phyloP scores from a whole-genome alignment of 1,140 invertebrate genomes.

The Melitaea cinxia region DNA sequence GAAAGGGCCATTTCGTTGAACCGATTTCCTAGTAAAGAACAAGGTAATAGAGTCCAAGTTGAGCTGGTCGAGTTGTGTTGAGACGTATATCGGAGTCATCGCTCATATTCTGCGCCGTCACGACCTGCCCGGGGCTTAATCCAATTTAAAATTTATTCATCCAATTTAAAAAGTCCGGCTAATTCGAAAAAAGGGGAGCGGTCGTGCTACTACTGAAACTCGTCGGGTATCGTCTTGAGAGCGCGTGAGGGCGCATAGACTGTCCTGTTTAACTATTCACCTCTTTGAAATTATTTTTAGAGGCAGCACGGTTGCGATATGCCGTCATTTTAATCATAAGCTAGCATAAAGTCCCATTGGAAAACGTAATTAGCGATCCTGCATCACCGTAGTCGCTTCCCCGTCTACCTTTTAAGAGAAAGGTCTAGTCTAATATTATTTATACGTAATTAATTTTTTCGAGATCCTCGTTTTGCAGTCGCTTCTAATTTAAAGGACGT shows the following conservation, averaged over 20 bases:
- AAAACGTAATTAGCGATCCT: constrained; percentile 47
- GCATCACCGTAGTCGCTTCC: constrained; percentile 33
- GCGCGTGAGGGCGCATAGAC: constrained; percentile 69
- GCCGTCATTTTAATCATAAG: constrained; percentile 49
- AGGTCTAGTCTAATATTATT: constrained; percentile 3
- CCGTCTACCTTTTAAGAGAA: constrained; percentile 17
- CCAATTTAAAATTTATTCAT: constrained; percentile 74
- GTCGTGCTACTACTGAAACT: constrained; percentile 49
- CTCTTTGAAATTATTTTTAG: constrained; percentile 64
- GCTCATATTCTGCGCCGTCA: constrained; percentile 74
- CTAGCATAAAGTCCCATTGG: constrained; percentile 46
- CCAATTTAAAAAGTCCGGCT: constrained; percentile 61
- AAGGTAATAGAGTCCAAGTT: constrained; percentile 36
- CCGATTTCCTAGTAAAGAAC: constrained; percentile 37
- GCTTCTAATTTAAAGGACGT: too few relatives aligned
- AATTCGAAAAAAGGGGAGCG: constrained; percentile 46
- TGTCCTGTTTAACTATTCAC: constrained; percentile 66
- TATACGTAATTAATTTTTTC: constrained; percentile 4
- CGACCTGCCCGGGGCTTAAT: constrained; percentile 68
- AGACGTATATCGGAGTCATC: constrained; percentile 60
- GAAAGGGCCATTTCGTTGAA: constrained; percentile 40
- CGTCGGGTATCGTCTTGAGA: constrained; percentile 52
- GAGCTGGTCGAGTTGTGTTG: constrained; percentile 36
- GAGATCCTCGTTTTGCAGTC: background rate
- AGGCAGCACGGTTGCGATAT: constrained; percentile 39